Base-by-base conservation (phyloP, 1,140 invertebrate species). In the Stenopsyche tienmushanensis region DNA sequence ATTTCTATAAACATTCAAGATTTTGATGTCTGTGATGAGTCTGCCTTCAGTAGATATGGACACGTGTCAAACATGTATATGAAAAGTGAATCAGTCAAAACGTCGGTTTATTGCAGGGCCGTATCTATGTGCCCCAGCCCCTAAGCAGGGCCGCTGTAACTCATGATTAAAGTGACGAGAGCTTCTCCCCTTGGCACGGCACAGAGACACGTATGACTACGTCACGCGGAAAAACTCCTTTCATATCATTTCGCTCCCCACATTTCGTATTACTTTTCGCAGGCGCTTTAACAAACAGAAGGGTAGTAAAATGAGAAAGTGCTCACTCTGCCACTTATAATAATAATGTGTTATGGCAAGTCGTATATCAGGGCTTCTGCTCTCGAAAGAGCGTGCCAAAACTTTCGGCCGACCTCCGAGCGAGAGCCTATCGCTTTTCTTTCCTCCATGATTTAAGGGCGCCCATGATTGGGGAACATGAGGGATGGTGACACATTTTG, bases 291-390 rank as follows among this genome's bases (percentile, higher is more conserved):
- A 52, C 54, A 52, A 64, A 64, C 66, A 63, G n/a, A 44, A 60
- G 29, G 57, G 60, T 50, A 57, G 60, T 55, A 49, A 64, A 67
- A 60, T 67, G 57, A 64, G 66, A 60, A 67, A 55, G 66, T 57
- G 47, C 42, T 67, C 65, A 63, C 58, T 64, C 54, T 64, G 50
- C 50, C 65, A 62, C 66, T 67, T 60, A 59, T 53, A 67, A 64
- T 67, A 67, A 67, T 67, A 67, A 64, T 57, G 45, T 54, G 65
- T 67, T 67, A 67, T 26, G 65, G 60, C 60, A 44, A 47, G 29
- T 55, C 60, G 59, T 63, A 63, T 67, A 67, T 67, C 59, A 67
- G 59, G 41, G 44, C 10, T 8, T 5, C 5, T 7, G 18, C 7
- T 5, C 5, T 5, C 5, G 44, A 47, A 15, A 47, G 44, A 47